Percentiles rank a stretch among this genome's conserved stretches.
phyloP scores from a whole-genome alignment of 1,140 invertebrate species.

The Lordiphosa stackelbergi region DNA sequence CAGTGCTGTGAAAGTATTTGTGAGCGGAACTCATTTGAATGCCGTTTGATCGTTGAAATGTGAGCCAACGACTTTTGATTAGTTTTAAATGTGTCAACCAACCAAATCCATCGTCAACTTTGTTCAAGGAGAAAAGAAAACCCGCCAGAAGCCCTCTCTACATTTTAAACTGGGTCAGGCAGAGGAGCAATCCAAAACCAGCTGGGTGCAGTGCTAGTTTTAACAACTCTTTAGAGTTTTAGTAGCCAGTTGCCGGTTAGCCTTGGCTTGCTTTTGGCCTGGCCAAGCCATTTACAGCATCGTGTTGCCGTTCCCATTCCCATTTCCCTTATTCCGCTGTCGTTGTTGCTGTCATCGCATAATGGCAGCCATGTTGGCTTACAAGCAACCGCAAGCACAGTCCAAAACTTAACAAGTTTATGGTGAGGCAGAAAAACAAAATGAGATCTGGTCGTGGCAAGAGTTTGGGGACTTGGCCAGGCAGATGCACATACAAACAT shows the following conservation, averaged over 20 bases:
- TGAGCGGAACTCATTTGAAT: conserved; percentile 70
- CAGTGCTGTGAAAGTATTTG: conserved; percentile 48
- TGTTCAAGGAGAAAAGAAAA: conserved; percentile 11
- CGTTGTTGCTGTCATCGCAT: conserved; percentile 14
- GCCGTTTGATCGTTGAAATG: conserved; percentile 58
- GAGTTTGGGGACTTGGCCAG: too few species aligned
- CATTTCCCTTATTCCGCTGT: not conserved
- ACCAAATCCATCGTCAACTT: too few species aligned
- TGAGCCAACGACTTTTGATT: conserved; percentile 30
- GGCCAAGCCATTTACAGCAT: conserved; percentile 22
- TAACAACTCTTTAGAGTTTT: conserved; percentile 36
- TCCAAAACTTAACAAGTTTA: conserved; percentile 36
- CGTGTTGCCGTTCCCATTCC: conserved; percentile 7
- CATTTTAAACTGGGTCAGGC: conserved; percentile 46
- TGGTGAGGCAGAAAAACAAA: conserved; percentile 13
- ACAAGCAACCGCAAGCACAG: conserved; percentile 21
- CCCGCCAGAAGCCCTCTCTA: conserved; percentile 9
- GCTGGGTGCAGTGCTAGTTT: conserved; percentile 22
- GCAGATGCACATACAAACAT: too few species aligned
- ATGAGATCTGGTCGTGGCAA: too few species aligned
- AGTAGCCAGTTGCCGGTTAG: not conserved
- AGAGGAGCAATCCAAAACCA: conserved; percentile 16
- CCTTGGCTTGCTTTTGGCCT: not conserved
- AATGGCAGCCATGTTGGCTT: conserved; percentile 36
- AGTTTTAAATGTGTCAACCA: conserved; percentile 12